Percentiles rank a stretch among this genome's conserved stretches.
Evolutionary conservation across 2,888 invertebrate species (phyloP).

Genomic region (Alviniconcha strummeri): DNA sequence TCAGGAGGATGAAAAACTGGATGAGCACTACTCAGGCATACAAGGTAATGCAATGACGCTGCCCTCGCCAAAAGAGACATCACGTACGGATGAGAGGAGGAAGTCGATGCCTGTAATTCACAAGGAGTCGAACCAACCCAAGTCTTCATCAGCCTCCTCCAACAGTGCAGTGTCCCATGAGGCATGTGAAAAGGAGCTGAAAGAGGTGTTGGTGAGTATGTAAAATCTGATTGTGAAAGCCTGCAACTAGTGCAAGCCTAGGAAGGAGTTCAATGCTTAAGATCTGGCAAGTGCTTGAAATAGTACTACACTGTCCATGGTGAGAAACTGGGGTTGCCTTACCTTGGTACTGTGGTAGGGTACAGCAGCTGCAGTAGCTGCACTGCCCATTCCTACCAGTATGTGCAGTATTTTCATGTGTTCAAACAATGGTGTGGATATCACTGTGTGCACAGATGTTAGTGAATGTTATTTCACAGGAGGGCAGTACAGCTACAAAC

Average conservation of each 20-base stretch:
- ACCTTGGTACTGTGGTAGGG: no score
- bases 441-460: no score
- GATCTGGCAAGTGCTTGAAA: no score
- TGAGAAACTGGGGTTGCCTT: no score
- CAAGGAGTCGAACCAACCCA: background rate
- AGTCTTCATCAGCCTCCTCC: slow-evolving; percentile 47
- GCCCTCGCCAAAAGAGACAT: slow-evolving; percentile 47
- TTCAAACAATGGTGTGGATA: no score
- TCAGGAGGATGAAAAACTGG: slow-evolving; percentile 30
- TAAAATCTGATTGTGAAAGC: background rate
- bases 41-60: slow-evolving; percentile 54
- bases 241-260: background rate
- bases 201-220: slow-evolving; percentile 53
- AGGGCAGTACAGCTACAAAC: no score
- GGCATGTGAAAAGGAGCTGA: slow-evolving; percentile 54
- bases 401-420: no score
- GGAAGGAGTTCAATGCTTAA: background rate
- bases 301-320: no score
- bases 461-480: no score
- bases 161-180: slow-evolving; percentile 53
- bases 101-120: background rate
- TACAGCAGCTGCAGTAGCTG: no score
- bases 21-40: slow-evolving; percentile 43
- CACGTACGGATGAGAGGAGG: slow-evolving; percentile 1
- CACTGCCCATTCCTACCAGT: no score